Percentiles rank a stretch among this genome's conserved stretches.
These are phyloP conservation scores for Masticophis lateralis DNA, from an alignment of 2,797 vertebrate species.

Conservation along the genomic window DNA sequence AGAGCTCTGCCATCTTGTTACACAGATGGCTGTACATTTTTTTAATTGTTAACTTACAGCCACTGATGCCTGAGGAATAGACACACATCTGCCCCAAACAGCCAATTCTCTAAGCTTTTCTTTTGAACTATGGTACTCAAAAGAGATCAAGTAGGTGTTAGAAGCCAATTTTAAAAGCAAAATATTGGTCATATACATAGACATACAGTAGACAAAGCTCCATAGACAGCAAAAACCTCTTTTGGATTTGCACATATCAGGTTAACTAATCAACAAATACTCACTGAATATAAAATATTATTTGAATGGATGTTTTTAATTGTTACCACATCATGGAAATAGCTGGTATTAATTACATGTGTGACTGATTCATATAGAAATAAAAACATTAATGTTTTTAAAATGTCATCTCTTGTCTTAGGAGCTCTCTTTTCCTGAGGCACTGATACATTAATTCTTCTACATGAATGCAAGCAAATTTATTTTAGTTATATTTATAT, in stretches of 20 bases:
- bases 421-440: not conserved
- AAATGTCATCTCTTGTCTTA: not conserved
- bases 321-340: not conserved
- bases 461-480: not conserved
- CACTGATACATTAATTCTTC: not conserved
- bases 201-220: not conserved
- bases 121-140: slow-evolving; percentile 63
- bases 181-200: slow-evolving; percentile 13
- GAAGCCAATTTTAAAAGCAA: slow-evolving; percentile 27
- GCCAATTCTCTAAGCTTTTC: slow-evolving; percentile 66
- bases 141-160: slow-evolving; percentile 44
- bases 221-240: not conserved
- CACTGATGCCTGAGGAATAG: slow-evolving; percentile 68
- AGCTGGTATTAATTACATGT: not conserved
- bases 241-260: not conserved
- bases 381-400: not conserved
- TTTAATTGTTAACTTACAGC: slow-evolving; percentile 70
- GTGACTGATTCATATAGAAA: not conserved
- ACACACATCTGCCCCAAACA: slow-evolving; percentile 70
- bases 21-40: slow-evolving; percentile 72
- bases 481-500: not conserved
- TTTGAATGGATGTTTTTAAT: not conserved
- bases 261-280: not conserved
- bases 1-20: slow-evolving; percentile 67
- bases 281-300: not conserved